Conservation (phyloP, 2,888 invertebrate species). For the Eumacrocentrus americanus region DNA sequence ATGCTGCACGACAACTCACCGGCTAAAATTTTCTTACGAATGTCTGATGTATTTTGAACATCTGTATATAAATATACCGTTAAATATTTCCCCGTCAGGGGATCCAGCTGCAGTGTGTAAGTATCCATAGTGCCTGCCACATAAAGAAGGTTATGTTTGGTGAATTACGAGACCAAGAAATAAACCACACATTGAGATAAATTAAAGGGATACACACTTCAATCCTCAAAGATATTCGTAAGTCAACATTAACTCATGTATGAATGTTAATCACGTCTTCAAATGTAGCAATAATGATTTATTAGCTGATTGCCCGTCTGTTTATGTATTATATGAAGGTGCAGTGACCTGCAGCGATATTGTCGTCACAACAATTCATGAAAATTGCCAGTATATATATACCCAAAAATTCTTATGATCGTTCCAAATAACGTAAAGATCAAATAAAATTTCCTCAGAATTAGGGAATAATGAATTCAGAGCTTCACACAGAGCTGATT, state of each 20-base stretch:
- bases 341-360: too few relatives aligned
- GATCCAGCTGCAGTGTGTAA: conserved; percentile 57
- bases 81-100: conserved; percentile 60
- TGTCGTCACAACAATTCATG: background rate
- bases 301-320: too few relatives aligned
- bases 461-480: conserved; percentile 9
- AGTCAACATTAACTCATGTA: too few relatives aligned
- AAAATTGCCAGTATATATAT: too few relatives aligned
- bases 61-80: conserved; percentile 66
- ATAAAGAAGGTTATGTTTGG: background rate
- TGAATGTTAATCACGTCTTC: background rate
- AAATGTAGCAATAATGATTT: background rate
- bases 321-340: too few relatives aligned
- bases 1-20: conserved; percentile 69
- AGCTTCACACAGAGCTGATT: conserved; percentile 36
- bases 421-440: too few relatives aligned
- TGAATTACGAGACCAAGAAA: too few relatives aligned
- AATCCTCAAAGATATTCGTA: too few relatives aligned
- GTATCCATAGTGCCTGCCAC: conserved; percentile 32
- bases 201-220: too few relatives aligned
- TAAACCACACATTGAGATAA: too few relatives aligned
- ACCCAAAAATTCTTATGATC: too few relatives aligned
- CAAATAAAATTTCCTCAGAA: background rate
- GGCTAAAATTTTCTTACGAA: conserved; percentile 65
- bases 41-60: conserved; percentile 66